Conservation (phyloP, 2,888 invertebrate genomes). For the Idaea straminata region DNA sequence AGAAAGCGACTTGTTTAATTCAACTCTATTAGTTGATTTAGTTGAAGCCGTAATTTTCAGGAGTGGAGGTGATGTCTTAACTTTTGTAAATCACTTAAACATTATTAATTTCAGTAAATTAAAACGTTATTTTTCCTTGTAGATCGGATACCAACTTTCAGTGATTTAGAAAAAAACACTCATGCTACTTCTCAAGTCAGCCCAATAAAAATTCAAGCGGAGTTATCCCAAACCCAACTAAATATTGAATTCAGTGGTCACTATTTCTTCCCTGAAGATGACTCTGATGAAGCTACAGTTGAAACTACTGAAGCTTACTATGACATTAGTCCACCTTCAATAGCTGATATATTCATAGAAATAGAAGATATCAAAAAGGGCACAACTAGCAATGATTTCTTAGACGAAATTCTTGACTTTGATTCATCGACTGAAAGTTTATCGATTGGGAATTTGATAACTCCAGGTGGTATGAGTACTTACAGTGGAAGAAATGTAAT, state of each 20-base stretch:
- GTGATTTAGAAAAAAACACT: background rate
- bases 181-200: conserved; percentile 38
- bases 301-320: conserved; percentile 58
- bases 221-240: conserved; percentile 50
- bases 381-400: conserved; percentile 58
- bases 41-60: conserved; percentile 72
- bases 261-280: conserved; percentile 71
- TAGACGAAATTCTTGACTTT: conserved; percentile 67
- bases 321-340: conserved; percentile 46
- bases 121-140: conserved; percentile 21
- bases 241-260: conserved; percentile 67
- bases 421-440: conserved; percentile 52
- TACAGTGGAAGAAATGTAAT: conserved; percentile 45
- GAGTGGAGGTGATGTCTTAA: conserved; percentile 47
- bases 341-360: conserved; percentile 59
- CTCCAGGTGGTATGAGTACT: conserved; percentile 42
- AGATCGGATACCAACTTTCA: conserved; percentile 44
- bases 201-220: conserved; percentile 63
- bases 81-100: background rate
- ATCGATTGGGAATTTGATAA: conserved; percentile 34
- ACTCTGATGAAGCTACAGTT: conserved; percentile 39
- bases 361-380: conserved; percentile 61
- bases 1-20: conserved; percentile 56
- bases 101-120: background rate
- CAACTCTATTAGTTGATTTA: conserved; percentile 67